Conservation (phyloP, 2,888 invertebrate genomes). For the Agelastica alni region DNA sequence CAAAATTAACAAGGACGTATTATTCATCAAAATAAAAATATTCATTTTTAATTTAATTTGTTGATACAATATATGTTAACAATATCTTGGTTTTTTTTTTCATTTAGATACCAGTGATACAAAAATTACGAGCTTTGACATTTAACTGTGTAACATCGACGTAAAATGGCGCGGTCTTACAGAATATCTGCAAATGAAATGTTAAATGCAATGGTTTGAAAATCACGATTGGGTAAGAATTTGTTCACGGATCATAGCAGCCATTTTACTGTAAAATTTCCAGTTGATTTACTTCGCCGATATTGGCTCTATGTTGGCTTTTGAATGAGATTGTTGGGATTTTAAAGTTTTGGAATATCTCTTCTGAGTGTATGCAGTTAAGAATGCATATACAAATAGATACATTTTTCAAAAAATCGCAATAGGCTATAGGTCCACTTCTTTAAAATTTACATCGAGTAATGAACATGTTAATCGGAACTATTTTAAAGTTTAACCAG, state of each 20-base stretch:
- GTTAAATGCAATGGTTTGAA: slow-evolving; percentile 19
- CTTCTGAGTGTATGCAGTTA: too few relatives aligned
- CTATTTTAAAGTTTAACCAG: too few relatives aligned
- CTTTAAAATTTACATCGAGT: too few relatives aligned
- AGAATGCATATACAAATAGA: too few relatives aligned
- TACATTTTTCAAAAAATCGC: too few relatives aligned
- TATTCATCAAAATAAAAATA: too few relatives aligned
- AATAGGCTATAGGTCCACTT: too few relatives aligned
- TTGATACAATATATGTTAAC: neutral
- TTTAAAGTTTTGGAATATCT: neutral
- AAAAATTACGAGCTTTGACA: neutral
- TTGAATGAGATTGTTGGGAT: neutral
- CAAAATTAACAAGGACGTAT: too few relatives aligned
- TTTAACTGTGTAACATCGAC: slow-evolving; percentile 1
- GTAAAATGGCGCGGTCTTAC: slow-evolving; percentile 4
- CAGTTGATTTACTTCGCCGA: slow-evolving; percentile 6
- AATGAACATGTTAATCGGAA: too few relatives aligned
- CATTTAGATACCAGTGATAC: too few relatives aligned
- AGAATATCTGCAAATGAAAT: slow-evolving; percentile 17
- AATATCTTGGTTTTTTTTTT: neutral
- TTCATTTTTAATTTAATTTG: too few relatives aligned
- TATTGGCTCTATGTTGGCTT: neutral
- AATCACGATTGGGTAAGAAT: slow-evolving; percentile 13
- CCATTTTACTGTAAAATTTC: slow-evolving; percentile 9
- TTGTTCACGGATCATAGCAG: slow-evolving; percentile 12